A percentile compares a stretch with the other conserved stretches of the same genome.
Evolutionary conservation across 2,113 vertebrate genomes (phyloP).

Genomic region (Cygnus atratus): DNA sequence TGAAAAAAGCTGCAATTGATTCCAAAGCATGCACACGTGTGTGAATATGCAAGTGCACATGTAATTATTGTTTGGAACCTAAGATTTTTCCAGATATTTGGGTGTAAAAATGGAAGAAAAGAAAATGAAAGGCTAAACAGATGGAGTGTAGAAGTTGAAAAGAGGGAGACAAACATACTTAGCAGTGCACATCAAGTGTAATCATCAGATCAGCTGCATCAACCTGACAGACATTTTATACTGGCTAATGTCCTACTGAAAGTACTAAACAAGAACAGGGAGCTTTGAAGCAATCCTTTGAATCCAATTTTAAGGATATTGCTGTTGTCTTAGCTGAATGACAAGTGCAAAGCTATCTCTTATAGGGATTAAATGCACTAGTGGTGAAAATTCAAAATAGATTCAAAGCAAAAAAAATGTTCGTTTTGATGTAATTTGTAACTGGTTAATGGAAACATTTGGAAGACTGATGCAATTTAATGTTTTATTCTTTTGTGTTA

Average conservation of each 20-base stretch:
- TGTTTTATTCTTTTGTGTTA: not conserved
- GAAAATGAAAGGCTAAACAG: not conserved
- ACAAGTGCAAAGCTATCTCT: not conserved
- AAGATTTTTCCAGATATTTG: not conserved
- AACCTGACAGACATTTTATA: not conserved
- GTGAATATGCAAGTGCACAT: too few species aligned
- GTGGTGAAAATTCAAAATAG: not conserved
- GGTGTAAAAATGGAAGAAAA: not conserved
- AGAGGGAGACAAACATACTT: not conserved
- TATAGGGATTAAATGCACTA: not conserved
- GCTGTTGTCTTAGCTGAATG: not conserved
- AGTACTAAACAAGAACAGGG: not conserved
- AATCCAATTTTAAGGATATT: not conserved
- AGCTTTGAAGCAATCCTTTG: not conserved
- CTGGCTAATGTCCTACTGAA: not conserved
- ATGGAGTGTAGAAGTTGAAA: not conserved
- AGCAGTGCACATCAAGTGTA: not conserved
- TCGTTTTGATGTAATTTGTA: not conserved
- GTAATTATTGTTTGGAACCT: not conserved
- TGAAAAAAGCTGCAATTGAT: not conserved
- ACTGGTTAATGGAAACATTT: not conserved
- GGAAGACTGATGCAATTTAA: not conserved
- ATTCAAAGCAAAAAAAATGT: not conserved
- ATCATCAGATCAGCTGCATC: not conserved
- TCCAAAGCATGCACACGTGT: not conserved